Conservation (phyloP, 2,797 vertebrate species). For the Chiroxiphia lanceolata region DNA sequence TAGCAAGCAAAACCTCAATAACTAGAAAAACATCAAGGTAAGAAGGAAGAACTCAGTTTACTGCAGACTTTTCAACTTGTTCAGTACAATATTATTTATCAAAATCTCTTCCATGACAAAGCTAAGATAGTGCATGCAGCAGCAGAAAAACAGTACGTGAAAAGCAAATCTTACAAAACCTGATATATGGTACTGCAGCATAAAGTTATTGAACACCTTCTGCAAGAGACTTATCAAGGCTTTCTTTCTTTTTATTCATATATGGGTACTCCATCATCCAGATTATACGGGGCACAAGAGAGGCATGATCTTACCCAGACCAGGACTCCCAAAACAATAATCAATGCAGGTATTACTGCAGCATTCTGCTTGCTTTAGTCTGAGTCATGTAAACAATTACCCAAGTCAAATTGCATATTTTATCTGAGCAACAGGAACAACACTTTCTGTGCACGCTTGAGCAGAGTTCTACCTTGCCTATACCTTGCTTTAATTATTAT, state of each 20-base stretch:
- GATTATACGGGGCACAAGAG: neutral
- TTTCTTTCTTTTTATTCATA: neutral
- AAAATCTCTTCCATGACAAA: neutral
- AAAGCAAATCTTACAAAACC: neutral
- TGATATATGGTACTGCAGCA: neutral
- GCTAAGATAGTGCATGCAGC: neutral
- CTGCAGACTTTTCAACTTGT: neutral
- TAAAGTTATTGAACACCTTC: neutral
- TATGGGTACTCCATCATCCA: neutral
- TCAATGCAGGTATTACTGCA: neutral
- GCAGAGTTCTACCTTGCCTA: neutral
- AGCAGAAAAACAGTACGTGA: neutral
- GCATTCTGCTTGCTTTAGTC: constrained; percentile 8
- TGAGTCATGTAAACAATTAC: constrained; percentile 40
- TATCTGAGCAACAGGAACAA: neutral
- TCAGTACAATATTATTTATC: neutral
- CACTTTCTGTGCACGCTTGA: neutral
- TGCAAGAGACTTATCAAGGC: neutral
- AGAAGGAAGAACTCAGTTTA: neutral
- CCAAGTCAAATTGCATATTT: constrained; percentile 8
- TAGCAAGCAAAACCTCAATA: neutral
- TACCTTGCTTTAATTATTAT: constrained; percentile 42
- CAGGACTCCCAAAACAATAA: neutral
- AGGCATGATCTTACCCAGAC: neutral
- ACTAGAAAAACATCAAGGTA: neutral